phyloP scores from a whole-genome alignment of 1,140 invertebrate genomes.

The Hyphantria cunea region DNA sequence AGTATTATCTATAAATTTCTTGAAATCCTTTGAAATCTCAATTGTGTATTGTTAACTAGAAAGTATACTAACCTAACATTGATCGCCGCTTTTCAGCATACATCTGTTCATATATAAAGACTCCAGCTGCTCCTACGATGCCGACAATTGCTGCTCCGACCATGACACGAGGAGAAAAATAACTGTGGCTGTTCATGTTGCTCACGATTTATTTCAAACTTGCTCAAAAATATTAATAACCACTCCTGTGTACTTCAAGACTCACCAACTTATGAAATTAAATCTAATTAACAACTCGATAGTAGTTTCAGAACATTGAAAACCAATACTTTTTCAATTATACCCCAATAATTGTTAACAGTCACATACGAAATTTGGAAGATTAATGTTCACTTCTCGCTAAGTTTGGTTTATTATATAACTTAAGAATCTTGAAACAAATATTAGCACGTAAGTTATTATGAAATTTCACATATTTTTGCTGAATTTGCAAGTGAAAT shows the following conservation, averaged over 20 bases:
- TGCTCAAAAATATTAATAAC: neutral
- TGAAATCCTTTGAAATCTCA: too few relatives aligned
- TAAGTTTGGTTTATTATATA: too few relatives aligned
- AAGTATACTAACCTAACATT: slow-evolving; percentile 62
- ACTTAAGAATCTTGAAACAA: too few relatives aligned
- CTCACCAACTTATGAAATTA: neutral
- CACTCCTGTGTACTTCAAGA: neutral
- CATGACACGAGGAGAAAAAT: slow-evolving; percentile 62
- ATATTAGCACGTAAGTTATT: neutral
- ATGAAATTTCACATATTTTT: slow-evolving; percentile 14
- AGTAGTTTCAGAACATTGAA: neutral
- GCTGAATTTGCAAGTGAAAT: slow-evolving; percentile 28
- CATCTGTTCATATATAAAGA: slow-evolving; percentile 85
- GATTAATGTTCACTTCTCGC: neutral
- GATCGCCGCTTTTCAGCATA: slow-evolving; percentile 82
- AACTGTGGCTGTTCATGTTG: slow-evolving; percentile 41
- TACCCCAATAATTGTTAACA: neutral
- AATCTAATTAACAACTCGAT: neutral
- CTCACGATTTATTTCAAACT: neutral
- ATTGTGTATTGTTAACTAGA: too few relatives aligned
- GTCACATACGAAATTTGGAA: neutral
- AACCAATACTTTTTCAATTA: neutral
- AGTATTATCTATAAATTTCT: too few relatives aligned
- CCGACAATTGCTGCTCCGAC: slow-evolving; percentile 84
- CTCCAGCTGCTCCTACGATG: slow-evolving; percentile 83